Conservation (phyloP, 2,888 invertebrate species). For the Tipula helvola region DNA sequence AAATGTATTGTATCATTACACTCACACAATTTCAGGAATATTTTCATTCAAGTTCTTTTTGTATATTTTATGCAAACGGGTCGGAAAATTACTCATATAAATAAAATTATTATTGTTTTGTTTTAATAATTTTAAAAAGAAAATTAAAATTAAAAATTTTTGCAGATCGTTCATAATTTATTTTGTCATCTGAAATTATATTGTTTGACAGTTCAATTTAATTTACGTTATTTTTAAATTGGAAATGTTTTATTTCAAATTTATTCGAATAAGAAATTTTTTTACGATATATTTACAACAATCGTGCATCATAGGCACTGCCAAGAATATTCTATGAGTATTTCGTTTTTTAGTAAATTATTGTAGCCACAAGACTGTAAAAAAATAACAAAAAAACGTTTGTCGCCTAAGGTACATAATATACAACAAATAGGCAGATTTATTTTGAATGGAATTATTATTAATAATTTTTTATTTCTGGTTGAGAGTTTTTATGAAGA, state of each 20-base stretch:
- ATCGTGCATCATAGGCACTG: neutral
- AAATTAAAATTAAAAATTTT: neutral
- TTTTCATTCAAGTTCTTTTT: neutral
- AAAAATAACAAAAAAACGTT: neutral
- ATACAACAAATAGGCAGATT: neutral
- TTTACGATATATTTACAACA: neutral
- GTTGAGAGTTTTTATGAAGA: neutral
- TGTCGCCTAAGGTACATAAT: neutral
- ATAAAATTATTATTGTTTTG: neutral
- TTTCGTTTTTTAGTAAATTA: neutral
- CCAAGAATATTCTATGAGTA: neutral
- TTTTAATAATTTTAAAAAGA: neutral
- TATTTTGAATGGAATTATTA: neutral
- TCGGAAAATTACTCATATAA: neutral
- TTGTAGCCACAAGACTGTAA: neutral
- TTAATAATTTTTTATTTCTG: neutral
- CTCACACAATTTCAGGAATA: neutral
- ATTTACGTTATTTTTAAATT: neutral
- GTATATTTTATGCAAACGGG: neutral
- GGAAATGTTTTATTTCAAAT: conserved; percentile 4
- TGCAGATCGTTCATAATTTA: neutral
- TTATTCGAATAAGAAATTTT: neutral
- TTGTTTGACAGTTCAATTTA: neutral
- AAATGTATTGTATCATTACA: no score
- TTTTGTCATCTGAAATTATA: neutral